A percentile compares a stretch with the other conserved stretches of the same genome.
These are phyloP conservation scores for Aporrectodea caliginosa DNA, from an alignment of 1,140 invertebrate species.

Conservation along the genomic window DNA sequence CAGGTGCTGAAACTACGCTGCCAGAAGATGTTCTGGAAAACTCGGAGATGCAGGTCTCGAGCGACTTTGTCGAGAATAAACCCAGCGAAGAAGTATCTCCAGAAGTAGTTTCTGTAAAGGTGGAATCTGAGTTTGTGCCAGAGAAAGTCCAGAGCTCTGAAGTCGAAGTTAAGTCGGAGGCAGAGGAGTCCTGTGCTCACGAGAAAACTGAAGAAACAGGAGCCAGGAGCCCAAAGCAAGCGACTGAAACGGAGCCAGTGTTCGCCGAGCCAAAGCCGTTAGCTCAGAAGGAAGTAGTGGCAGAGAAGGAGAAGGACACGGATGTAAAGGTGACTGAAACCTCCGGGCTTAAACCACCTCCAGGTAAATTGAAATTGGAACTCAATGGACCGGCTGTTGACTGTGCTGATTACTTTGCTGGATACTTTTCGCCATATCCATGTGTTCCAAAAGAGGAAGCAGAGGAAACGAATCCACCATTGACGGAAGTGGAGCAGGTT, in stretches of 20 bases:
- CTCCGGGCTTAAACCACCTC: background rate
- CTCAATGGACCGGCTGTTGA: background rate
- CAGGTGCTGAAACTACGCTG: background rate
- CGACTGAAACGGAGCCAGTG: background rate
- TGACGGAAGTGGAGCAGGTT: too few relatives aligned
- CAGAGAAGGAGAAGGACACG: background rate
- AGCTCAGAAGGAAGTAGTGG: background rate
- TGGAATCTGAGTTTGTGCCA: background rate
- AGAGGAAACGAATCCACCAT: background rate
- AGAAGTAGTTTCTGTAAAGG: background rate
- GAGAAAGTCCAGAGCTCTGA: background rate
- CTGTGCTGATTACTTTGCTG: background rate
- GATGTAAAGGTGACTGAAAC: background rate
- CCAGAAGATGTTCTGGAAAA: background rate
- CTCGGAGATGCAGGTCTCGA: background rate
- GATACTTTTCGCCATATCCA: background rate
- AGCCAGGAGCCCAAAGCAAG: background rate
- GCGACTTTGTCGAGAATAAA: background rate
- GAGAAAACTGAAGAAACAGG: background rate
- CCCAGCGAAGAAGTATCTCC: too few relatives aligned
- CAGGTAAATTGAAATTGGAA: background rate
- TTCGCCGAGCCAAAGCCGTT: background rate
- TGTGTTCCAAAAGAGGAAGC: background rate
- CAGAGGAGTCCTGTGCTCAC: background rate
- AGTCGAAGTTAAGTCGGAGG: background rate